These are phyloP conservation scores for Brienomyrus brachyistius DNA, from an alignment of 2,113 vertebrate species.

Conservation along the genomic window DNA sequence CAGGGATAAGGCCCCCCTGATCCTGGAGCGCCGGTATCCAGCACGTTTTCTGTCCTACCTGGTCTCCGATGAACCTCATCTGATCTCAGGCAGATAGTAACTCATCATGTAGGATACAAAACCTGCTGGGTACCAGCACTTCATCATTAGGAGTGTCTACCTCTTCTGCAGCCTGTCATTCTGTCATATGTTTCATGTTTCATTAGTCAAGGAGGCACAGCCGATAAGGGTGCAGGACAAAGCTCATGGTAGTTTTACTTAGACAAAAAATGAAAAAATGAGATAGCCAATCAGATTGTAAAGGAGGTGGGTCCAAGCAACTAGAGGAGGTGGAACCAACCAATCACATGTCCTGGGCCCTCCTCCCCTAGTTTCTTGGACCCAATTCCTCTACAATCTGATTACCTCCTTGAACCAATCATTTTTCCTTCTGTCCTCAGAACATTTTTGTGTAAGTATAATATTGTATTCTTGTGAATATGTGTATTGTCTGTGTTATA, in stretches of 20 bases:
- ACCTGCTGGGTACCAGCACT: background rate
- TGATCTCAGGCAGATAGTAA: background rate
- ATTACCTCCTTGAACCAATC: too few relatives aligned
- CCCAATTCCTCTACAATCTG: too few relatives aligned
- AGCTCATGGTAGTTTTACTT: too few relatives aligned
- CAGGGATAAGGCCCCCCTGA: background rate
- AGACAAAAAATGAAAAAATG: too few relatives aligned
- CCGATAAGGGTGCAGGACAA: background rate
- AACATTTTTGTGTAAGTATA: background rate
- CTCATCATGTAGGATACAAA: background rate
- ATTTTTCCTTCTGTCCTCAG: too few relatives aligned
- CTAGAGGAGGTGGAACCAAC: too few relatives aligned
- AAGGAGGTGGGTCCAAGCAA: too few relatives aligned
- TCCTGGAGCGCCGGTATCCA: background rate
- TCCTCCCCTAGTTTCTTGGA: too few relatives aligned
- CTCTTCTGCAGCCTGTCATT: background rate
- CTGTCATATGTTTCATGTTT: background rate
- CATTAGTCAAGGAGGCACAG: background rate
- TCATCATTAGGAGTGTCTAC: background rate
- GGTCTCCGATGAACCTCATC: background rate
- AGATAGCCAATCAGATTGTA: too few relatives aligned
- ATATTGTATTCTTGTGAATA: background rate
- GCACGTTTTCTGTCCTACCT: background rate
- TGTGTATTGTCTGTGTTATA: background rate
- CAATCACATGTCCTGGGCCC: too few relatives aligned